These are phyloP conservation scores for Tetraodon nigroviridis DNA, from an alignment of 2,113 vertebrate genomes.

Conservation along the genomic window DNA sequence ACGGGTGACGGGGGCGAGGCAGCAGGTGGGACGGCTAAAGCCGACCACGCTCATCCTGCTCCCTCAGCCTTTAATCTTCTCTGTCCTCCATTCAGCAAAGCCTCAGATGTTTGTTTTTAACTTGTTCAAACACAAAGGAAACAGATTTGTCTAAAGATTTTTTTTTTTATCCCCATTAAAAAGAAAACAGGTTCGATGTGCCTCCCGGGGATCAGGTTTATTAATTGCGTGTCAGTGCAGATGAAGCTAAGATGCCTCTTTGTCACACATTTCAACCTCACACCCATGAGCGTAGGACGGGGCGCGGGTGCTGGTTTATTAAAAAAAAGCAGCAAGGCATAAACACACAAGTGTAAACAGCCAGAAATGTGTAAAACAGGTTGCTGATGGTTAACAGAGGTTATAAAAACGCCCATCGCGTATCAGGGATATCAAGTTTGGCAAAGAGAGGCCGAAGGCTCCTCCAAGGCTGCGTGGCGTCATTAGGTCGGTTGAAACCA, in stretches of 20 bases:
- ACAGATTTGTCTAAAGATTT: too few species aligned
- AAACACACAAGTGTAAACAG: background rate
- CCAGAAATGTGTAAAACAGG: conserved; percentile 11
- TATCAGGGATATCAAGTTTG: conserved; percentile 19
- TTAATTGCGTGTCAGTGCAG: background rate
- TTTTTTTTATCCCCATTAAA: too few species aligned
- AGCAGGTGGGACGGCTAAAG: conserved; percentile 45
- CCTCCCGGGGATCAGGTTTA: background rate
- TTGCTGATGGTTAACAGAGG: background rate
- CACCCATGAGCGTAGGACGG: background rate
- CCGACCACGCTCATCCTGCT: background rate
- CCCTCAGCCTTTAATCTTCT: conserved; percentile 56
- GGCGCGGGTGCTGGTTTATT: background rate
- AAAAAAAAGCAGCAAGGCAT: conserved; percentile 40
- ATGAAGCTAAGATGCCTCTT: too few species aligned
- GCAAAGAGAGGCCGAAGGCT: conserved; percentile 47
- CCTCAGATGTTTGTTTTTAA: conserved; percentile 4
- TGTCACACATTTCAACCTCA: background rate
- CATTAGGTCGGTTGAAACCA: conserved; percentile 3
- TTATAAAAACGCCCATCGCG: conserved; percentile 8
- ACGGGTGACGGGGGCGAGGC: conserved; percentile 22
- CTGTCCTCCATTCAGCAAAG: conserved; percentile 33
- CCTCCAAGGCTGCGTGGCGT: conserved; percentile 40
- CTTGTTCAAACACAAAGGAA: too few species aligned
- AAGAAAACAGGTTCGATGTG: background rate